Percentiles rank a stretch among this genome's conserved stretches.
phyloP scores from a whole-genome alignment of 1,140 invertebrate species.

The Drosophila nannoptera region DNA sequence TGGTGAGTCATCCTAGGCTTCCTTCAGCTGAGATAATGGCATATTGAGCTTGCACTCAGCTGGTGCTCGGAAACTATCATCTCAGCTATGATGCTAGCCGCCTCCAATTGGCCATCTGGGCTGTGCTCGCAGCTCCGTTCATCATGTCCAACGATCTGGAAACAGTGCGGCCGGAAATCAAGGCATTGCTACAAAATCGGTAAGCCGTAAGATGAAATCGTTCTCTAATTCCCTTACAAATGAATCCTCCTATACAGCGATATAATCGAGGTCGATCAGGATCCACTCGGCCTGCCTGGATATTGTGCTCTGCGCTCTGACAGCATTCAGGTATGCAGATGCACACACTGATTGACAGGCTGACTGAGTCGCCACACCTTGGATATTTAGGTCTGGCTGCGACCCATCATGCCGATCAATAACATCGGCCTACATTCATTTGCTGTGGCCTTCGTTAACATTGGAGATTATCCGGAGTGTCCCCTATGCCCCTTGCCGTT shows the following conservation, averaged over 20 bases:
- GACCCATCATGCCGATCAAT: constrained; percentile 43
- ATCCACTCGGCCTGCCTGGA: constrained; percentile 78
- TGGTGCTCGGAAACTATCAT: constrained; percentile 97
- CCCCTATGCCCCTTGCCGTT: constrained; percentile 45
- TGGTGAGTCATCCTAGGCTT: constrained; percentile 82
- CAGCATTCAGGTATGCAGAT: constrained; percentile 27
- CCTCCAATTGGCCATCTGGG: constrained; percentile 98
- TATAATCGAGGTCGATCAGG: constrained; percentile 97
- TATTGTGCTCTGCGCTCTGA: background rate
- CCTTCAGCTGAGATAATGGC: background rate
- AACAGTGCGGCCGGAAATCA: constrained; percentile 92
- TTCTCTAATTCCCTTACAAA: background rate
- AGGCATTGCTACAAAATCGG: constrained; percentile 92
- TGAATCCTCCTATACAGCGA: constrained; percentile 82
- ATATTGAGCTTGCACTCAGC: constrained; percentile 79
- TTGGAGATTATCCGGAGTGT: constrained; percentile 13
- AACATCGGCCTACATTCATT: constrained; percentile 27
- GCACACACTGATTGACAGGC: background rate
- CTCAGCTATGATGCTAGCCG: constrained; percentile 96
- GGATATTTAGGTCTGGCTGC: constrained; percentile 44
- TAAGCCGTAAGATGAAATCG: background rate
- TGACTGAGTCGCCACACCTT: background rate
- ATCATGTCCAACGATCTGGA: constrained; percentile 97
- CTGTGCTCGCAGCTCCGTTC: constrained; percentile 95
- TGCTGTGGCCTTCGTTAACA: constrained; percentile 48